These are phyloP conservation scores for Dromococcyx pavoninus DNA, from an alignment of 2,797 vertebrate genomes.

Conservation along the genomic window DNA sequence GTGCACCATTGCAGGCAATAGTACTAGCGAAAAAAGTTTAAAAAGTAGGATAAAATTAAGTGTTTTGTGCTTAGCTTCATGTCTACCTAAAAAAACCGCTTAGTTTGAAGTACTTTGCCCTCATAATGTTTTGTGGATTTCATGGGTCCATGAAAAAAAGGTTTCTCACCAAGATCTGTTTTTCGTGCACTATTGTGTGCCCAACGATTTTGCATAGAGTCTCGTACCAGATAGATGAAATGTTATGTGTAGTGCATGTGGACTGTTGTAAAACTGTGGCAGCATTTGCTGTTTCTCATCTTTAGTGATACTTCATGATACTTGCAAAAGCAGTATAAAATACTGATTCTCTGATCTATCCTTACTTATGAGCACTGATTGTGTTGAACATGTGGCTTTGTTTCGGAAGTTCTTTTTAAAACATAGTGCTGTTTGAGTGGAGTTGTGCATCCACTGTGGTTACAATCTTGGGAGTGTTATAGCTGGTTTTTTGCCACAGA, in stretches of 20 bases:
- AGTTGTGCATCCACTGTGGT: background rate
- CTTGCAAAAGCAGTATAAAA: background rate
- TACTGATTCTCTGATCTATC: background rate
- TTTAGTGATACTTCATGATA: background rate
- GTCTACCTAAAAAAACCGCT: too few species aligned
- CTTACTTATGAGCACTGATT: background rate
- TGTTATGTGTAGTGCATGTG: background rate
- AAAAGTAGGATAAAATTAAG: too few species aligned
- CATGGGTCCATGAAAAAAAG: too few species aligned
- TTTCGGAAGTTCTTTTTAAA: background rate
- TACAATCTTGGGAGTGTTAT: background rate
- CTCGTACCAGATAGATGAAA: background rate
- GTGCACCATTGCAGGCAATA: too few species aligned
- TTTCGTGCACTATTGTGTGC: too few species aligned
- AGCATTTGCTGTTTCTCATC: background rate
- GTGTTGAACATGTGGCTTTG: too few species aligned
- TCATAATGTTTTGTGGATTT: too few species aligned
- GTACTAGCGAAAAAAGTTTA: too few species aligned
- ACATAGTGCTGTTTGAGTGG: background rate
- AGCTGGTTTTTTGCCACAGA: background rate
- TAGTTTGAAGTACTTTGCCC: too few species aligned
- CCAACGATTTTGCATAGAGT: too few species aligned
- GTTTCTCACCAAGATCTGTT: too few species aligned
- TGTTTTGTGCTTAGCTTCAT: too few species aligned
- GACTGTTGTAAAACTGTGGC: background rate